Evolutionary conservation across 1,140 invertebrate species (phyloP).

Genomic region (Thaumetopoea pityocampa): DNA sequence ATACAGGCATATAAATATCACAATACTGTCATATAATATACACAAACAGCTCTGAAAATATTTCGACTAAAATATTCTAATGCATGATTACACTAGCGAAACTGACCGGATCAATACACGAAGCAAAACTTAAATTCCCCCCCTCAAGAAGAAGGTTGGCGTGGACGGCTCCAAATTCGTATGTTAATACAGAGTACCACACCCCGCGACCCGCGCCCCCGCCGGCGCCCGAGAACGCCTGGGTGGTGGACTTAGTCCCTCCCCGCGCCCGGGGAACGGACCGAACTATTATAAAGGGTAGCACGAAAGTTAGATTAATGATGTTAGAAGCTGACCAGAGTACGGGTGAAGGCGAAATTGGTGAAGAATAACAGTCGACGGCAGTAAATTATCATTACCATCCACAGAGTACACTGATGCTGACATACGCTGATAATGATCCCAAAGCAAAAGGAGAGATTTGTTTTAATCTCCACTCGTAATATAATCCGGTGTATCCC

Average conservation of each 20-base stretch:
- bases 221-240: conserved; percentile 9
- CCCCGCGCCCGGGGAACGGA: conserved; percentile 52
- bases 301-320: conserved; percentile 75
- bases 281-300: conserved; percentile 74
- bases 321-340: conserved; percentile 71
- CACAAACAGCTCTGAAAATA: background rate
- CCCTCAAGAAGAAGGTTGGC: conserved; percentile 63
- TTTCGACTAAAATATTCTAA: conserved; percentile 9
- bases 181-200: conserved; percentile 60
- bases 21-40: background rate
- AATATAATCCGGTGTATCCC: too few species aligned
- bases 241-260: conserved; percentile 15
- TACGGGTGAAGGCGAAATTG: conserved; percentile 30
- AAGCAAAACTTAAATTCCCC: conserved; percentile 69
- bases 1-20: background rate
- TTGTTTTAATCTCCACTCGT: too few species aligned
- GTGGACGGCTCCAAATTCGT: conserved; percentile 58
- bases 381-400: too few species aligned
- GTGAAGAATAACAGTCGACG: conserved; percentile 8
- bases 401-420: too few species aligned
- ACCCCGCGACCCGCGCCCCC: conserved; percentile 24
- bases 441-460: too few species aligned
- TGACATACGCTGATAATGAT: too few species aligned
- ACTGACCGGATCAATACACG: conserved; percentile 62
- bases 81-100: conserved; percentile 51